Percentiles rank a stretch among this genome's conserved stretches.
phyloP scores from a whole-genome alignment of 2,797 vertebrate genomes.

The Melanotaenia nigrans region DNA sequence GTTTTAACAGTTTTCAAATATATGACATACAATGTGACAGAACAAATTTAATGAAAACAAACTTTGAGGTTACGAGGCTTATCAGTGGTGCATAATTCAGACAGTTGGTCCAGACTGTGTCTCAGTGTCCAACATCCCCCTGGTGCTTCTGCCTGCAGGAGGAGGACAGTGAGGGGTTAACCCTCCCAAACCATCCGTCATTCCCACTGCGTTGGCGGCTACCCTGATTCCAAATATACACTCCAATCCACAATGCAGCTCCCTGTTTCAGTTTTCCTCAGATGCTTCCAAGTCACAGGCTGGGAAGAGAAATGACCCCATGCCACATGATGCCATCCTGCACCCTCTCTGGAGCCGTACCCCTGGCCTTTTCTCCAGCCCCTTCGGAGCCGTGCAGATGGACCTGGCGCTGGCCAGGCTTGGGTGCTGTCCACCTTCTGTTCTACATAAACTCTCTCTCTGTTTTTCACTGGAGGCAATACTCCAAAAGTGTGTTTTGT shows the following conservation, averaged over 20 bases:
- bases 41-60: not conserved
- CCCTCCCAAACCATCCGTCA: slow-evolving; percentile 48
- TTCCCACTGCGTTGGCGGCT: slow-evolving; percentile 57
- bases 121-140: slow-evolving; percentile 35
- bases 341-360: slow-evolving; percentile 48
- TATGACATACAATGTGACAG: not conserved
- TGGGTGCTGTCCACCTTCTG: slow-evolving; percentile 55
- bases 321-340: slow-evolving; percentile 65
- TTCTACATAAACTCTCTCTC: slow-evolving; percentile 47
- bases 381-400: slow-evolving; percentile 37
- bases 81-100: slow-evolving; percentile 11
- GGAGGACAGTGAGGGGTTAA: slow-evolving; percentile 67
- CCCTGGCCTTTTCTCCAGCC: slow-evolving; percentile 63
- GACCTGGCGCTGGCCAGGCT: slow-evolving; percentile 27
- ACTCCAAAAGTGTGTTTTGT: slow-evolving; percentile 44
- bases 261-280: slow-evolving; percentile 37
- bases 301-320: slow-evolving; percentile 45
- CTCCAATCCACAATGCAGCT: slow-evolving; percentile 44
- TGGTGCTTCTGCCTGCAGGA: slow-evolving; percentile 40
- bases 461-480: slow-evolving; percentile 29
- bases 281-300: slow-evolving; percentile 47
- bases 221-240: slow-evolving; percentile 62
- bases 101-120: slow-evolving; percentile 48
- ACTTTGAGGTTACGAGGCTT: not conserved
- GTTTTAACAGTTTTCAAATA: not conserved